These are phyloP conservation scores for Phylloscopus collybita DNA, from an alignment of 2,797 vertebrate genomes.

Conservation along the genomic window DNA sequence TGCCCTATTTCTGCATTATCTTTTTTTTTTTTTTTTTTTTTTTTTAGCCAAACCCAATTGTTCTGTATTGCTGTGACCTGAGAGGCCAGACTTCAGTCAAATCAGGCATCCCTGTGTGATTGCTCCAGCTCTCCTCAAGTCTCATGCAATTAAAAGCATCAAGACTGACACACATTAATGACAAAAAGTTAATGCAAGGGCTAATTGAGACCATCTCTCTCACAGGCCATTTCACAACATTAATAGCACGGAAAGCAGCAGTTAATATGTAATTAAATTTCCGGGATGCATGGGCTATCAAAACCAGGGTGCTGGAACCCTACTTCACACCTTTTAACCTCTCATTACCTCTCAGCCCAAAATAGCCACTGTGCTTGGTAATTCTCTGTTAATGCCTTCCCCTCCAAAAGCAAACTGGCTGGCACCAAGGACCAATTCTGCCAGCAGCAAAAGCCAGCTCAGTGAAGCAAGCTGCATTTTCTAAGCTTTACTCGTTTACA, in stretches of 20 bases:
- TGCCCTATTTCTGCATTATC: background rate
- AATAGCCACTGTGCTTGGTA: background rate
- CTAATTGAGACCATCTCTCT: conserved; percentile 54
- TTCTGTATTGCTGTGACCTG: background rate
- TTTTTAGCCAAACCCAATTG: background rate
- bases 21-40: background rate
- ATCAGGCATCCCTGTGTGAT: background rate
- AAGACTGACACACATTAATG: conserved; percentile 30
- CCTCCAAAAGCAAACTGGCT: background rate
- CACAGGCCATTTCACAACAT: conserved; percentile 45
- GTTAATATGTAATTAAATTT: conserved; percentile 68
- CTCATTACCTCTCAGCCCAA: background rate
- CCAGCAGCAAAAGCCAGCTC: background rate
- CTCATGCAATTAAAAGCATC: conserved; percentile 30
- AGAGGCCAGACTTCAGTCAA: background rate
- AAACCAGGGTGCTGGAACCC: conserved; percentile 15
- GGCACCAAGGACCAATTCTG: background rate
- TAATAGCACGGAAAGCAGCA: conserved; percentile 39
- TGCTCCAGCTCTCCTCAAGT: background rate
- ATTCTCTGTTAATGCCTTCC: background rate
- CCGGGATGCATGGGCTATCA: background rate
- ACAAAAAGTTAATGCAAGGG: conserved; percentile 46
- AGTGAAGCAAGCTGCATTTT: background rate
- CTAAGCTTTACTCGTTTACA: background rate
- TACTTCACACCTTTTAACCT: conserved; percentile 46